A percentile compares a stretch with the other conserved stretches of the same genome.
phyloP scores from a whole-genome alignment of 37 sponge, comb jelly and placozoan genomes.

The Oopsacas minuta region DNA sequence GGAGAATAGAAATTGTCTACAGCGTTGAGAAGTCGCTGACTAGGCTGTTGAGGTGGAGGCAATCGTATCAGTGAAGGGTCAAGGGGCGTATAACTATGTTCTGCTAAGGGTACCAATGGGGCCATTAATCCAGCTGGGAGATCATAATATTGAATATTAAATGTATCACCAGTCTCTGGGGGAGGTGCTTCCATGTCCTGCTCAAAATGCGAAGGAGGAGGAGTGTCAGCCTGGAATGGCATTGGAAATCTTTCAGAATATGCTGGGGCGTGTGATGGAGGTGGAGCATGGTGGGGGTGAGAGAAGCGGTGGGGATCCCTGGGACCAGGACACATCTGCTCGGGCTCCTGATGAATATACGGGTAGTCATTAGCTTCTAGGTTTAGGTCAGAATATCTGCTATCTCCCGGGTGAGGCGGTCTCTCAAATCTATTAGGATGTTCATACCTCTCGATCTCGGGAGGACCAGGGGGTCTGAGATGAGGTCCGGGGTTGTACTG shows the following conservation, averaged over 20 bases:
- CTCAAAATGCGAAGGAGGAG: constrained; percentile 27
- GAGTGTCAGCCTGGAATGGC: not conserved
- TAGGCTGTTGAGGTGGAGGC: constrained; percentile 83
- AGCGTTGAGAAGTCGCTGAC: constrained; percentile 62
- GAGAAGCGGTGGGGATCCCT: not conserved
- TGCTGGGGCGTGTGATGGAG: not conserved
- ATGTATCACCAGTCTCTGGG: constrained; percentile 14
- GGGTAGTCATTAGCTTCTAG: not conserved
- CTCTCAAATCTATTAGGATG: not conserved
- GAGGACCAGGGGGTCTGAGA: not conserved
- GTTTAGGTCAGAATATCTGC: not conserved
- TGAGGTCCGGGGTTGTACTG: not conserved
- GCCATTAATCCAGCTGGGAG: constrained; percentile 93
- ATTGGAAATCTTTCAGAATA: not conserved
- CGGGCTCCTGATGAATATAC: not conserved
- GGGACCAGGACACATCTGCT: not conserved
- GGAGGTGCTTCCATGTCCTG: not conserved
- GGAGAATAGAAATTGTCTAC: constrained; percentile 82
- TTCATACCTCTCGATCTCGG: not conserved
- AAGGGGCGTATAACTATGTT: constrained; percentile 55
- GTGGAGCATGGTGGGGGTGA: constrained; percentile 24
- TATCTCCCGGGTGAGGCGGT: not conserved
- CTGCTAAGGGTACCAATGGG: constrained; percentile 56
- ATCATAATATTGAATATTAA: constrained; percentile 77
- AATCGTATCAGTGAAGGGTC: constrained; percentile 49